These are phyloP conservation scores for Drosophila leontia DNA, from an alignment of 1,140 invertebrate species.

Conservation along the genomic window DNA sequence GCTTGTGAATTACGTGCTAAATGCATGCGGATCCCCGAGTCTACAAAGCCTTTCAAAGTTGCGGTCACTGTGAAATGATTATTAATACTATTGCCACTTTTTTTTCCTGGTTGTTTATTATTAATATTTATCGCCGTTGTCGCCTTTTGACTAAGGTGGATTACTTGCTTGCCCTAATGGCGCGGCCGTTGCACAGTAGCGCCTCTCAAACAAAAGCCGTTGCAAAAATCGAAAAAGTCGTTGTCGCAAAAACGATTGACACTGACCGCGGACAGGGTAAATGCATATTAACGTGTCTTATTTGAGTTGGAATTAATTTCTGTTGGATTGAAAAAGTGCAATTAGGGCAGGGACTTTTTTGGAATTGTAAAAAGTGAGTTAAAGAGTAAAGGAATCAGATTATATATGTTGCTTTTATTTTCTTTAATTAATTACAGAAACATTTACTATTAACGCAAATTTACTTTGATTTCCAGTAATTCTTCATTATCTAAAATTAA, in stretches of 20 bases:
- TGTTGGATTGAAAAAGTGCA: not conserved
- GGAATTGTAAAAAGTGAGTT: not conserved
- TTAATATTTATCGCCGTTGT: constrained; percentile 61
- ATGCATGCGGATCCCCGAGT: constrained; percentile 39
- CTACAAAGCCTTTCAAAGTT: constrained; percentile 63
- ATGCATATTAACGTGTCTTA: not conserved
- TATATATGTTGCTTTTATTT: too few species aligned
- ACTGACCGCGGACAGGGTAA: constrained; percentile 11
- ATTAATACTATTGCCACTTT: constrained; percentile 49
- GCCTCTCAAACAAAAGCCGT: too few species aligned
- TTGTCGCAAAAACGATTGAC: too few species aligned
- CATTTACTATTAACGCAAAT: not conserved
- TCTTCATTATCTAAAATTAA: too few species aligned
- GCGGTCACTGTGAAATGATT: constrained; percentile 61
- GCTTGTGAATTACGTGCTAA: constrained; percentile 79
- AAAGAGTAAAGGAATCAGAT: not conserved
- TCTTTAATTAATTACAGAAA: too few species aligned
- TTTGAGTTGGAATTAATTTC: constrained; percentile 4
- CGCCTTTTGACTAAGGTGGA: constrained; percentile 41
- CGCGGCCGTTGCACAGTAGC: constrained; percentile 29
- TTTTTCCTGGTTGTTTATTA: constrained; percentile 12
- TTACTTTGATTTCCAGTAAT: not conserved
- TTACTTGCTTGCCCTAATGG: constrained; percentile 49
- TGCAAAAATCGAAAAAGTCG: too few species aligned
- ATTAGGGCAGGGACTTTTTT: not conserved